These are phyloP conservation scores for Platyrinchus mystaceus DNA, from an alignment of 2,797 vertebrate genomes.

Conservation along the genomic window DNA sequence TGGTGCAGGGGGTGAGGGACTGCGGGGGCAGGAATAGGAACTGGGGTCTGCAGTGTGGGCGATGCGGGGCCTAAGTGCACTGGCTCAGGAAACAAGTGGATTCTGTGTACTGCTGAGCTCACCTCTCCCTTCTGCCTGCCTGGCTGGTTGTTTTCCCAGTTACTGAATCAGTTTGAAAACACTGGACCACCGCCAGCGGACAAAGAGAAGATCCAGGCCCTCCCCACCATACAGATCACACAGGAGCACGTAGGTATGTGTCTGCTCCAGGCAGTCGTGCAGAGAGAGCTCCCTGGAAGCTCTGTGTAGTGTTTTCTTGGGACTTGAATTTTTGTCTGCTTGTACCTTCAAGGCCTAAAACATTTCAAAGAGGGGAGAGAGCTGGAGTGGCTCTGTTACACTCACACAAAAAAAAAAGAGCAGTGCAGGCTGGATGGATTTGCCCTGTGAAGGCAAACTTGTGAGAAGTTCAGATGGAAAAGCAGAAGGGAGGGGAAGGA, in stretches of 20 bases:
- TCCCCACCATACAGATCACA: conserved; percentile 89
- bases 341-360: not conserved
- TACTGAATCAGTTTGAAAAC: conserved; percentile 99
- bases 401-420: not conserved
- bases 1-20: fast-evolving
- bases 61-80: no score
- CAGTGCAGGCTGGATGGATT: not conserved
- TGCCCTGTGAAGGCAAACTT: not conserved
- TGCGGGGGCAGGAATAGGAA: not conserved
- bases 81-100: not conserved
- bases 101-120: not conserved
- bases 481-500: not conserved
- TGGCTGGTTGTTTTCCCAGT: conserved; percentile 74
- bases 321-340: not conserved
- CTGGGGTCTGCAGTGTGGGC: fast-evolving
- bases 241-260: conserved; percentile 93
- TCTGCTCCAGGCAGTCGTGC: not conserved
- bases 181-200: conserved; percentile 96
- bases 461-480: not conserved
- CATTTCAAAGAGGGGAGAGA: not conserved
- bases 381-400: not conserved
- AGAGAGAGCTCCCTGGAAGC: not conserved
- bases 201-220: conserved; percentile 92
- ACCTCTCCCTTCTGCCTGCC: not conserved
- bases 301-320: not conserved